These are phyloP conservation scores for Hirudinaria manillensis DNA, from an alignment of 2,888 invertebrate genomes.

Conservation along the genomic window DNA sequence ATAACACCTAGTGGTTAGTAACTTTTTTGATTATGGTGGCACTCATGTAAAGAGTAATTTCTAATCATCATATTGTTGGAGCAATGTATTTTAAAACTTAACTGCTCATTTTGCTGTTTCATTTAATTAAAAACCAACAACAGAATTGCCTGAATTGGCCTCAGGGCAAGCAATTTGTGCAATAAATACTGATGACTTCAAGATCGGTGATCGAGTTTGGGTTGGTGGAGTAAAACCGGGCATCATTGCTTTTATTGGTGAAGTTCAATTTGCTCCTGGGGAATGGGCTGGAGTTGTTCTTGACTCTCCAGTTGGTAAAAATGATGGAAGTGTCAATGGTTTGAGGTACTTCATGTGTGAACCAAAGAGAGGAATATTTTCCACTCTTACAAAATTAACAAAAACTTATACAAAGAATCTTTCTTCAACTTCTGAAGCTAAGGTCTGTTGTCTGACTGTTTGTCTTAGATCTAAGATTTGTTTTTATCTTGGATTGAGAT, in stretches of 20 bases:
- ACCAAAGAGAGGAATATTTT: conserved; percentile 52
- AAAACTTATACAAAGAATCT: conserved; percentile 12
- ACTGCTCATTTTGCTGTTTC: too few species aligned
- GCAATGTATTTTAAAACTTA: too few species aligned
- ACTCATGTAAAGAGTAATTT: too few species aligned
- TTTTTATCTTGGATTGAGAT: not conserved
- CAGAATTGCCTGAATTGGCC: too few species aligned
- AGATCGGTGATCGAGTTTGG: conserved; percentile 89
- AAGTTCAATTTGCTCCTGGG: conserved; percentile 53
- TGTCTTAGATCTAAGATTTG: not conserved
- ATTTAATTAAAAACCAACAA: too few species aligned
- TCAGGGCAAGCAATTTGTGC: not conserved
- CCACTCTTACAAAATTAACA: conserved; percentile 66
- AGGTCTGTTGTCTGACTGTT: not conserved
- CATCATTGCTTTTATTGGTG: conserved; percentile 52
- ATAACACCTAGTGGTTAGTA: too few species aligned
- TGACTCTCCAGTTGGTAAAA: conserved; percentile 53
- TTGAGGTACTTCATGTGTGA: conserved; percentile 54
- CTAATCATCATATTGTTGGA: too few species aligned
- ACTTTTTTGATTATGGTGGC: too few species aligned
- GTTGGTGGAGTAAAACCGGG: conserved; percentile 53
- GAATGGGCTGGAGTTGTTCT: conserved; percentile 54
- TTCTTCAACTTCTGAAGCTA: conserved; percentile 12
- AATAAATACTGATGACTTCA: conserved; percentile 59
- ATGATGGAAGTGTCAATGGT: conserved; percentile 54